Percentiles rank a stretch among this genome's conserved stretches.
phyloP scores from a whole-genome alignment of 2,113 vertebrate genomes.

The Prunella himalayana region DNA sequence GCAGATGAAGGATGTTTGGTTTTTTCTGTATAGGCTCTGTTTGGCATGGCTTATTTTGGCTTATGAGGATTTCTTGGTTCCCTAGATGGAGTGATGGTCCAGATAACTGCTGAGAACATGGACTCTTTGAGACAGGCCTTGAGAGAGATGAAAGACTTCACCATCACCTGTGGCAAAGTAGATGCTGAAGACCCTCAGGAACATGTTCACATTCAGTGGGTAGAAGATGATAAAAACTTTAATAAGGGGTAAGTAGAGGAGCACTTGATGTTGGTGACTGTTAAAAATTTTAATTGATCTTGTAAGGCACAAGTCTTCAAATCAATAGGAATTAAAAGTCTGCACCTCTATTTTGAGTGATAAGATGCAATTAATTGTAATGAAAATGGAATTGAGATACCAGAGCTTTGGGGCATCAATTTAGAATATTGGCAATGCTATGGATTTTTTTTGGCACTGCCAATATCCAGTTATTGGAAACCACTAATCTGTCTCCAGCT shows the following conservation, averaged over 20 bases:
- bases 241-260: conserved; percentile 86
- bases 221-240: conserved; percentile 93
- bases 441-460: conserved; percentile 5
- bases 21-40: not conserved
- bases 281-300: not conserved
- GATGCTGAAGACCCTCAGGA: conserved; percentile 94
- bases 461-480: conserved; percentile 13
- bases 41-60: not conserved
- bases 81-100: conserved; percentile 96
- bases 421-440: not conserved
- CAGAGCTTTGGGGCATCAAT: conserved; percentile 11
- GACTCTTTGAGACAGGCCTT: conserved; percentile 90
- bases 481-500: not conserved
- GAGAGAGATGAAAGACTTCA: conserved; percentile 98
- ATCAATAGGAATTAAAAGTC: not conserved
- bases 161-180: conserved; percentile 88
- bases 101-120: conserved; percentile 97
- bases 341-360: not conserved
- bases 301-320: not conserved
- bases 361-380: not conserved
- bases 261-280: not conserved
- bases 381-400: not conserved
- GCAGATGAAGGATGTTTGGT: not conserved
- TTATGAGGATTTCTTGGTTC: conserved; percentile 23
- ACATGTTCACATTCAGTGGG: conserved; percentile 91